Evolutionary conservation across 2,113 vertebrate genomes (phyloP), one percentile per base, ranked within the genome.

Genomic region (Blennius ocellaris): DNA sequence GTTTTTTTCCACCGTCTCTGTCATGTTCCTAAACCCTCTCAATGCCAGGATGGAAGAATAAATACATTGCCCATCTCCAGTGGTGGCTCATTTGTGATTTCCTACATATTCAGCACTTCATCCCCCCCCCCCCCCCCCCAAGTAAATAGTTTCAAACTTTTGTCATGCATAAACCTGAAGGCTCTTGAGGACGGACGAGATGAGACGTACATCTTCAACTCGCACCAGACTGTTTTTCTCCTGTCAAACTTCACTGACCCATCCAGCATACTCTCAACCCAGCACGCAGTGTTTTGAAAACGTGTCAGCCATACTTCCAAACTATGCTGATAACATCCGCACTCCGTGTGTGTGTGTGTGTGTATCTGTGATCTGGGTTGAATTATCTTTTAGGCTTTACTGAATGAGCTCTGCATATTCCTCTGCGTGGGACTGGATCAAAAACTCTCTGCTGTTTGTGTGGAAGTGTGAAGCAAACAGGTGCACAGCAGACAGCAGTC

Each of bases 251-350:
- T 81, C 63, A 5, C 72, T 84, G 87, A 90, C 81, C 80, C 63
- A 45, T 73, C 81, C 87, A 85, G 40, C 70, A 44, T 77, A 71
- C 79, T 54, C 78, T 83, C 43, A 65, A 52, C 78, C 63, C 65
- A 61, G 78, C 78, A 82, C 62, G 50, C 61, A 51, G 54, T 83
- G 87, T 88, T 91, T 84, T 78, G 80, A 79, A 88, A 81, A 88
- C 64, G 82, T 89, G 83, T 92, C 86, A 87, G 82, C 54, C 44
- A 11, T 0, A 2, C 61, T 76, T 84, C 82, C 80, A 85, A 89
- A 84, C 51, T 82, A 84, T 87, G 72, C 51, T 8, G 65, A 68
- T 66, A 80, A 81, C 80, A 84, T 86, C 80, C 66, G 52, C 55
- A 6, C 65, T 73, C 57, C 89, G 86, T 73, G 64, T 84, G 65